Conservation (phyloP, 2,888 invertebrate species). For the Allacma fusca region DNA sequence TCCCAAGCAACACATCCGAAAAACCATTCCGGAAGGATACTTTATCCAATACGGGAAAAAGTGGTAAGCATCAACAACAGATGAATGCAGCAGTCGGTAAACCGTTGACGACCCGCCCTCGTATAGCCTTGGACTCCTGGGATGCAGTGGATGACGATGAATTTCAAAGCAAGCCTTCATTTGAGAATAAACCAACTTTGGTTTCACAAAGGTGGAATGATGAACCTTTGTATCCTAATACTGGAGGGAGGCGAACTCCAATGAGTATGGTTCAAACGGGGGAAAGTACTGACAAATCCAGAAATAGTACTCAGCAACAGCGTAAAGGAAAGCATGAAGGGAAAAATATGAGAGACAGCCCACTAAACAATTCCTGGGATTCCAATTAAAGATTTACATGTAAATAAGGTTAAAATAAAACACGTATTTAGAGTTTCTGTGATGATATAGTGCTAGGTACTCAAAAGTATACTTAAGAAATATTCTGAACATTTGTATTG, state of each 20-base stretch:
- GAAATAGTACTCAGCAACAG: neutral
- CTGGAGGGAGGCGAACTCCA: neutral
- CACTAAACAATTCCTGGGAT: slow-evolving; percentile 42
- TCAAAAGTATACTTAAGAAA: too few species aligned
- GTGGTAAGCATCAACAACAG: too few species aligned
- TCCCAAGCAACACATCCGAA: too few species aligned
- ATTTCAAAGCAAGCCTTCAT: too few species aligned
- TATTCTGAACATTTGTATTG: too few species aligned
- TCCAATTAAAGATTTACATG: slow-evolving; percentile 11
- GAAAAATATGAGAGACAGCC: slow-evolving; percentile 21
- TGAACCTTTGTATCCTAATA: neutral
- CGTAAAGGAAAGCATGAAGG: neutral
- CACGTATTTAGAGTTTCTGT: too few species aligned
- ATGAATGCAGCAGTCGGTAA: neutral
- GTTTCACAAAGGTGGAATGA: slow-evolving; percentile 27
- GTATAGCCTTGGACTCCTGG: slow-evolving; percentile 35
- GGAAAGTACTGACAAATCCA: too few species aligned
- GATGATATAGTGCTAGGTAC: too few species aligned
- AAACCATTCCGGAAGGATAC: too few species aligned
- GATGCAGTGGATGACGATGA: slow-evolving; percentile 22
- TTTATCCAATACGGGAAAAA: neutral
- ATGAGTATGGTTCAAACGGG: slow-evolving; percentile 7
- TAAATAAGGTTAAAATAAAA: too few species aligned
- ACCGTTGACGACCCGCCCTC: slow-evolving; percentile 21
- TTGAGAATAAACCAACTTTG: neutral